phyloP scores from a whole-genome alignment of 2,113 vertebrate genomes.

The Chaetorhynchus papuensis region DNA sequence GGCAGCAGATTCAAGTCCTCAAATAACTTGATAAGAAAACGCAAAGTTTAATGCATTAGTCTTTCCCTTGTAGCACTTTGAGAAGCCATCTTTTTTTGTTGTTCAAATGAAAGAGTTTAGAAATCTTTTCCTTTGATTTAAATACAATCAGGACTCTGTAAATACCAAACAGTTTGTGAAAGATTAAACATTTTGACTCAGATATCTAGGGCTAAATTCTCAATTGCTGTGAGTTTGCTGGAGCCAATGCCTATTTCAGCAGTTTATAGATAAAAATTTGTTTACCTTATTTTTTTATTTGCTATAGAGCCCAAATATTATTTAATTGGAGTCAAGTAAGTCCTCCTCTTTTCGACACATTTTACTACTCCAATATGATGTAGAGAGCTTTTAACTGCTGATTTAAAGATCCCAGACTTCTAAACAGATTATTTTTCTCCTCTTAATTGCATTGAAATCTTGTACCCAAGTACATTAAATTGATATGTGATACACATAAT shows the following conservation, averaged over 20 bases:
- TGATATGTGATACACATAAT: neutral
- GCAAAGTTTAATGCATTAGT: neutral
- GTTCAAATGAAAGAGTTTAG: neutral
- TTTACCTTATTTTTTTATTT: neutral
- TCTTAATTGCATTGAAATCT: neutral
- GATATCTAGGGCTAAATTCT: neutral
- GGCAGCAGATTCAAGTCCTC: neutral
- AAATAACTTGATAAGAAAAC: neutral
- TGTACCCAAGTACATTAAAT: neutral
- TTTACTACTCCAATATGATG: neutral
- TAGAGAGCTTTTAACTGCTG: neutral
- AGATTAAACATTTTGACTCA: neutral
- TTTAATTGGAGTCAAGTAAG: neutral
- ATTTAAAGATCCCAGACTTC: neutral
- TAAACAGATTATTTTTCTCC: neutral
- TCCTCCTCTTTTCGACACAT: rapidly evolving
- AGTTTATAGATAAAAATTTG: neutral
- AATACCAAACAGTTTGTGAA: neutral
- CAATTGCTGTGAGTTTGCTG: neutral
- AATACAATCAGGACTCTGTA: neutral
- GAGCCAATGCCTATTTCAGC: neutral
- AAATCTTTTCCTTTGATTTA: neutral
- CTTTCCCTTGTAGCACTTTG: neutral
- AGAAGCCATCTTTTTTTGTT: neutral
- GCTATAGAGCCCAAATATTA: neutral